Evolutionary conservation across 2,113 vertebrate species (phyloP).

Genomic region (Strigops habroptila): DNA sequence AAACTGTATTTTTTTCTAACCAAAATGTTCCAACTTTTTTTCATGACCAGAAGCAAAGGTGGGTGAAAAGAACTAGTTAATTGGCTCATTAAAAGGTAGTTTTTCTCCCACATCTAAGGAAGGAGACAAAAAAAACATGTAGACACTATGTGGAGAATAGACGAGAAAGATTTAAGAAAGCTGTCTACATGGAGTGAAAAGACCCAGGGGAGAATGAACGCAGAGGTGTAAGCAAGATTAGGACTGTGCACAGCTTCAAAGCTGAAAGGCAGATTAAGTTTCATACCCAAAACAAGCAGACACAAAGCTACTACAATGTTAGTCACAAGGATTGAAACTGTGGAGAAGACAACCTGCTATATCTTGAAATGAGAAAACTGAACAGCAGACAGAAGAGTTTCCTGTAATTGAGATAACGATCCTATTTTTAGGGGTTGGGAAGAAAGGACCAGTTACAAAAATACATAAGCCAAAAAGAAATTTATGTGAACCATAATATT

Average conservation of each 20-base stretch:
- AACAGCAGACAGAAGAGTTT: background rate
- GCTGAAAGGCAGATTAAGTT: background rate
- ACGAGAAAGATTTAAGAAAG: background rate
- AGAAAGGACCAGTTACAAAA: background rate
- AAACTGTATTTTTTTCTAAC: background rate
- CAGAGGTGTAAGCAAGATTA: background rate
- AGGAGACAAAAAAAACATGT: background rate
- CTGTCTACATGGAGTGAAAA: background rate
- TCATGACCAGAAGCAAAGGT: background rate
- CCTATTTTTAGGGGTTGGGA: background rate
- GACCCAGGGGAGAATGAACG: background rate
- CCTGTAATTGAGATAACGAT: background rate
- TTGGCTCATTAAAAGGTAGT: background rate
- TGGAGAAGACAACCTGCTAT: background rate
- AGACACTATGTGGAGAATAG: background rate
- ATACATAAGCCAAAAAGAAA: background rate
- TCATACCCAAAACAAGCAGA: background rate
- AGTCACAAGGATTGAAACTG: background rate
- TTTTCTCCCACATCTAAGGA: background rate
- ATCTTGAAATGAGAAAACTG: background rate
- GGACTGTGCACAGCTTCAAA: background rate
- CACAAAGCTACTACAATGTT: background rate
- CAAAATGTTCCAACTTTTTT: background rate
- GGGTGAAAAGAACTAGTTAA: slow-evolving; percentile 4
- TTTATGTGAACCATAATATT: background rate